Evolutionary conservation across 2,113 vertebrate species (phyloP).

Genomic region (Megatriorchis doriae): DNA sequence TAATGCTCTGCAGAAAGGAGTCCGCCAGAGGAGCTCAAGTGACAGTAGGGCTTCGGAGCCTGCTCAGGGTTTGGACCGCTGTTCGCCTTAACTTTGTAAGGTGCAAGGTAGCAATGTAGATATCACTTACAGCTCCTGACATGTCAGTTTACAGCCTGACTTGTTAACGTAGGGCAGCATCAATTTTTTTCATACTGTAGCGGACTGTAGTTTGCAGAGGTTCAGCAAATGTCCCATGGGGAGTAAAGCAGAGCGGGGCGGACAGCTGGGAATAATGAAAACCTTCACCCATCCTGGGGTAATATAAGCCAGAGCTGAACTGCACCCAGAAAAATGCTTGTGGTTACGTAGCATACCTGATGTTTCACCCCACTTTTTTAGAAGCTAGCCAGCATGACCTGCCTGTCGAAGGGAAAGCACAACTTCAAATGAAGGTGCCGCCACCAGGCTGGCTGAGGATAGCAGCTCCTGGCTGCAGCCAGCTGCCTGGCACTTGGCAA

Average conservation of each 20-base stretch:
- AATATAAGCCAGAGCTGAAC: not conserved
- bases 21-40: not conserved
- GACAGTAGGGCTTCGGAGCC: not conserved
- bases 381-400: accelerated
- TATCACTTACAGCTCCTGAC: not conserved
- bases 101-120: not conserved
- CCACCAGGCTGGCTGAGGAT: not conserved
- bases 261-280: not conserved
- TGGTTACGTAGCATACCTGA: not conserved
- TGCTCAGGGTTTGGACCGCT: not conserved
- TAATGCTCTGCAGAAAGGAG: not conserved
- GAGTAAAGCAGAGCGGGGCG: not conserved
- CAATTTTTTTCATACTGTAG: not conserved
- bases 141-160: not conserved
- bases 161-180: not conserved
- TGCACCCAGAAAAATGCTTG: not conserved
- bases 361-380: not conserved
- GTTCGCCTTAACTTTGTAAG: not conserved
- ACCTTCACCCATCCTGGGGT: not conserved
- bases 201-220: not conserved
- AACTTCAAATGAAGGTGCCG: not conserved
- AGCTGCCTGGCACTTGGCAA: not conserved
- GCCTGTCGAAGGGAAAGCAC: not conserved
- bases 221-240: not conserved
- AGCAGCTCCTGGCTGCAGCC: not conserved